Evolutionary conservation across 92 coral and sea anemone genomes (phyloP).

Genomic region (Phenganax marumi): DNA sequence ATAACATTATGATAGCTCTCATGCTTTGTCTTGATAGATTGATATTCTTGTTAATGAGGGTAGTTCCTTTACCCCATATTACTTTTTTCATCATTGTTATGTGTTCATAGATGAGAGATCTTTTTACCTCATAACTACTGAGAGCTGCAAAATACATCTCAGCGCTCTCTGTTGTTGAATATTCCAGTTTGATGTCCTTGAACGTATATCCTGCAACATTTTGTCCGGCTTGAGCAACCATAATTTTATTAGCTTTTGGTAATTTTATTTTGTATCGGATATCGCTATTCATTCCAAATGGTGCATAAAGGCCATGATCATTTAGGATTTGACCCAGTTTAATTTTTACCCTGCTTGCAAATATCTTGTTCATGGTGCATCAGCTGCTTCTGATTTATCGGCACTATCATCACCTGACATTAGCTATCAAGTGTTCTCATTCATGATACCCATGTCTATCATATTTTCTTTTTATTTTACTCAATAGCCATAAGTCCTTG

Average conservation of each 20-base stretch:
- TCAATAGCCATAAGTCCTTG: slow-evolving; percentile 3
- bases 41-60: no score
- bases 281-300: slow-evolving; percentile 15
- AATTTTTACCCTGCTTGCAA: neutral
- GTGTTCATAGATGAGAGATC: neutral
- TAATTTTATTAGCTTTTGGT: neutral
- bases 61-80: no score
- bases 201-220: slow-evolving; percentile 6
- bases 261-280: slow-evolving; percentile 12
- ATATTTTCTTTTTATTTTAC: neutral
- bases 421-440: neutral
- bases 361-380: neutral
- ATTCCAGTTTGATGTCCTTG: neutral
- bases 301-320: slow-evolving; percentile 24
- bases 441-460: slow-evolving; percentile 8
- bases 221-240: slow-evolving; percentile 14
- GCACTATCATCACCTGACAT: slow-evolving; percentile 13
- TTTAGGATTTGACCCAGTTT: slow-evolving; percentile 15
- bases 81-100: neutral
- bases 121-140: neutral
- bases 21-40: no score
- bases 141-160: neutral
- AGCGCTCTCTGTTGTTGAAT: neutral
- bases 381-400: neutral
- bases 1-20: no score